Evolutionary conservation across 2,888 invertebrate species (phyloP).

Genomic region (Tipula confusa): DNA sequence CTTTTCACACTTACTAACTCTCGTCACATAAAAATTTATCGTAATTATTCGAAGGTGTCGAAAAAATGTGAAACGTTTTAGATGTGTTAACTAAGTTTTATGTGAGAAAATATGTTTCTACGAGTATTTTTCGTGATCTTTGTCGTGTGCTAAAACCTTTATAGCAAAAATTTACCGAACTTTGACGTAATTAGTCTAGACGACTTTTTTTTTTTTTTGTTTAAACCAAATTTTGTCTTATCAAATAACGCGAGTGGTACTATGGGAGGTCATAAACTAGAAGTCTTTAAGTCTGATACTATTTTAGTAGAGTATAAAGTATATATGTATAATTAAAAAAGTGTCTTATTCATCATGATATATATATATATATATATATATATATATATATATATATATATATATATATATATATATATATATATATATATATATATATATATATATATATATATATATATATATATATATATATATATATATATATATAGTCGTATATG

Average conservation of each 20-base stretch:
- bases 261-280: not conserved
- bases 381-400: not conserved
- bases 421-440: conserved; percentile 6
- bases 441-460: not conserved
- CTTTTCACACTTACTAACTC: not conserved
- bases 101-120: not conserved
- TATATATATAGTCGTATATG: not conserved
- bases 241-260: not conserved
- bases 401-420: not conserved
- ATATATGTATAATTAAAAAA: not conserved
- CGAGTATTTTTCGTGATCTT: not conserved
- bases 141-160: not conserved
- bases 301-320: too few species aligned
- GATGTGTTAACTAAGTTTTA: not conserved
- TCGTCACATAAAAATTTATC: not conserved
- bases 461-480: not conserved
- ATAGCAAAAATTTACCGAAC: not conserved
- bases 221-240: not conserved
- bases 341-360: not conserved
- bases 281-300: not conserved
- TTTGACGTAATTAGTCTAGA: not conserved
- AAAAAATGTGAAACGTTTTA: not conserved
- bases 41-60: not conserved
- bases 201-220: not conserved
- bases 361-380: not conserved